Percentiles rank a stretch among this genome's conserved stretches.
These are phyloP conservation scores for Phaedon cochleariae DNA, from an alignment of 2,888 invertebrate species.

Conservation along the genomic window DNA sequence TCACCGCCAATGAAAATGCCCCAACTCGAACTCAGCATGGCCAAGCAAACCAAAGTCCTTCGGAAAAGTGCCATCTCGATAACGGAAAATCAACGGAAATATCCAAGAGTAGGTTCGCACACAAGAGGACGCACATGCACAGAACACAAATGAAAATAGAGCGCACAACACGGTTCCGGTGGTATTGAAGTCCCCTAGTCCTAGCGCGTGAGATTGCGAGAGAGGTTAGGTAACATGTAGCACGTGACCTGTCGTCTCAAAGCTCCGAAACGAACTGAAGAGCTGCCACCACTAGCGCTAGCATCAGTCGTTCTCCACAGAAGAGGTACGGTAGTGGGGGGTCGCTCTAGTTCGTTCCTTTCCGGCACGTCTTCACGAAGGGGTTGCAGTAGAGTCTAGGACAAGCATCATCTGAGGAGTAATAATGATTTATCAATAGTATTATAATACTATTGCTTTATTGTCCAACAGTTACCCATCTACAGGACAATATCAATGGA, in stretches of 20 bases:
- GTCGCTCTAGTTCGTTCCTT: conserved; percentile 1
- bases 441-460: no score
- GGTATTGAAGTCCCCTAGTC: not conserved
- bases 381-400: no score
- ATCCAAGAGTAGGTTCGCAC: conserved; percentile 21
- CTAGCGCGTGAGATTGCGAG: conserved; percentile 7
- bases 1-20: conserved; percentile 65
- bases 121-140: conserved; percentile 36
- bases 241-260: conserved; percentile 31
- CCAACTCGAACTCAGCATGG: conserved; percentile 52
- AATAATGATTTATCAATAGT: no score
- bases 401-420: no score
- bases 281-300: conserved; percentile 27
- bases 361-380: not conserved
- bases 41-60: conserved; percentile 54
- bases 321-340: conserved; percentile 4
- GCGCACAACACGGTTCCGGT: conserved; percentile 27
- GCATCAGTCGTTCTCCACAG: conserved; percentile 18
- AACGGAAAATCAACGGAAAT: conserved; percentile 33
- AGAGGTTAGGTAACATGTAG: not conserved
- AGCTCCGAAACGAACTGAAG: conserved; percentile 51
- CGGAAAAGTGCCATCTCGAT: conserved; percentile 53
- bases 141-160: conserved; percentile 34
- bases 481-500: no score
- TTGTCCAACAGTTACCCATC: no score